These are phyloP conservation scores for Lycaena phlaeas DNA, from an alignment of 2,888 invertebrate species.

Conservation along the genomic window DNA sequence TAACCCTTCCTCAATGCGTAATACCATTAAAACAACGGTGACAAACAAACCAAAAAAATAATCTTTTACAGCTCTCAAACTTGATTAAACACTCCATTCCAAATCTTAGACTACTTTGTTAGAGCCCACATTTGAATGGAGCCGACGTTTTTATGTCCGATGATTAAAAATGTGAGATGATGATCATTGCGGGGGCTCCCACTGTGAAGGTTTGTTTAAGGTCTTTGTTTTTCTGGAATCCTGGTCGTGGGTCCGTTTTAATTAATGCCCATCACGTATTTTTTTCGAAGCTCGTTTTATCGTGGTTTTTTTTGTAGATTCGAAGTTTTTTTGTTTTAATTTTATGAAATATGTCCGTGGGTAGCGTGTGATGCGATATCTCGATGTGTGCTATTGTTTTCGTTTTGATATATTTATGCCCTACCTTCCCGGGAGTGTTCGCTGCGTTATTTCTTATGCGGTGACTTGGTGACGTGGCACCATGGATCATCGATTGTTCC, in stretches of 20 bases:
- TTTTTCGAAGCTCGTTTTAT: slow-evolving; percentile 61
- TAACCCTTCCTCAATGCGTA: slow-evolving; percentile 71
- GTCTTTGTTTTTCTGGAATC: slow-evolving; percentile 70
- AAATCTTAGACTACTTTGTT: slow-evolving; percentile 26
- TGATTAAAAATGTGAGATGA: slow-evolving; percentile 72
- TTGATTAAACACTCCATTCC: slow-evolving; percentile 24
- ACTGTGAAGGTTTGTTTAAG: slow-evolving; percentile 68
- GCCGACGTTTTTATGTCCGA: slow-evolving; percentile 41
- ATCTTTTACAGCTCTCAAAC: slow-evolving; percentile 64
- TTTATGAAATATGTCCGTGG: slow-evolving; percentile 68
- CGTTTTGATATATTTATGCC: slow-evolving; percentile 70
- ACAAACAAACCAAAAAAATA: slow-evolving; percentile 67
- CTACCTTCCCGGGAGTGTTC: slow-evolving; percentile 54
- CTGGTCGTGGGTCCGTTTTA: slow-evolving; percentile 70
- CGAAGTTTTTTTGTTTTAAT: slow-evolving; percentile 33
- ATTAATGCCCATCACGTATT: slow-evolving; percentile 74
- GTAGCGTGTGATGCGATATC: slow-evolving; percentile 65
- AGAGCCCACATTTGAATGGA: slow-evolving; percentile 42
- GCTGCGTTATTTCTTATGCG: slow-evolving; percentile 38
- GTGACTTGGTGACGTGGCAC: slow-evolving; percentile 47
- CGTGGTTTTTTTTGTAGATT: slow-evolving; percentile 33
- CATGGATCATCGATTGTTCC: slow-evolving; percentile 48
- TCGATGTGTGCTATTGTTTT: slow-evolving; percentile 69
- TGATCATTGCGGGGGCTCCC: slow-evolving; percentile 69
- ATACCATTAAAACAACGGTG: slow-evolving; percentile 74